Base-by-base conservation (phyloP, 2,113 vertebrate species). In the Ellobius talpinus region DNA sequence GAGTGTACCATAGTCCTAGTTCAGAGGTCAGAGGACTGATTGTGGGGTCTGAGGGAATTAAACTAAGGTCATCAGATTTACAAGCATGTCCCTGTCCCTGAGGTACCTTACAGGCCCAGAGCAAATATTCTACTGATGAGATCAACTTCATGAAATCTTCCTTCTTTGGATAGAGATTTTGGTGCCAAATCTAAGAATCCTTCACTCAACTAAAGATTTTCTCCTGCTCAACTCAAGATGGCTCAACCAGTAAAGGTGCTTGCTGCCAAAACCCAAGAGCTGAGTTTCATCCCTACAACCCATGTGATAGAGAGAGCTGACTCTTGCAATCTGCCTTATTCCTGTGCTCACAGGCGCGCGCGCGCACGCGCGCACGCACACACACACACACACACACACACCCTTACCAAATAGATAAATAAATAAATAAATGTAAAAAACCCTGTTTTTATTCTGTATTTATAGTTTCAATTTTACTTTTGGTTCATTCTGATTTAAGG, bases 371-470 rank as follows among this genome's bases (percentile, higher is more conserved):
- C 33, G n/a, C 72, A 73, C 3, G 23, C 70, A 73, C 70, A 73
- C 36, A 39, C 70, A 39, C 36, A 33, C 55, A 58, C 16, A 55
- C 52, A 21, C 31, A 52, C 31, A 17, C 45, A 33, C 8, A 55
- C 45, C 47, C 2, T 11, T 1, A 58, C 33, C 36, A 72, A 72
- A 19, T n/a, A 70, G 31, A 23, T n/a, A 82, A 63, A 82, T 42
- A 42, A 63, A 82, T 42, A 42, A 63, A 31, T 42, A 31, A 39
- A 45, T 84, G 58, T 11, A 65, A 85, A 79, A 84, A 50, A 42
- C 55, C 87, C 17, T 81, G 82, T 16, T 79, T 87, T 82, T 87
- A 55, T 86, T 13, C 31, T 4, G 17, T 47, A 89, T 94, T 97
- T 81, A 50, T 78, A 82, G 31, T 87, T 87, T 81, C 68, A 73